A percentile compares a stretch with the other conserved stretches of the same genome.
phyloP scores from a whole-genome alignment of 2,797 vertebrate species.

The Halcyon smyrnensis region DNA sequence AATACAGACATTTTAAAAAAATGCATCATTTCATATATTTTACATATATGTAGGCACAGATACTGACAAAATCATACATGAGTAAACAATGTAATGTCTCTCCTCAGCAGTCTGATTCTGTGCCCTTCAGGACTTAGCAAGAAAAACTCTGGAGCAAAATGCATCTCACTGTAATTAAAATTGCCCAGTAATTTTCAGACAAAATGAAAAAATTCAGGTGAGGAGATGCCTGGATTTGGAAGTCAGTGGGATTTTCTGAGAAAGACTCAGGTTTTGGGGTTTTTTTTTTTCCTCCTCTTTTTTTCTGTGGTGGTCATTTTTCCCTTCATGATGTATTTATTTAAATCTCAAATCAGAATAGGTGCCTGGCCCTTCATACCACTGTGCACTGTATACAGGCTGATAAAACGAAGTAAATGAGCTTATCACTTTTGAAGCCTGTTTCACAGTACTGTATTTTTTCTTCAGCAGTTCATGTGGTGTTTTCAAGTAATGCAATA shows the following conservation, averaged over 20 bases:
- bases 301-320: neutral
- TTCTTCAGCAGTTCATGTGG: slow-evolving; percentile 44
- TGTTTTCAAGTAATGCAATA: slow-evolving; percentile 61
- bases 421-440: slow-evolving; percentile 55
- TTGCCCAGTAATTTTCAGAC: neutral
- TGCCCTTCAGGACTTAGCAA: neutral
- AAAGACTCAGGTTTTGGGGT: no score
- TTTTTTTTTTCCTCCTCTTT: neutral
- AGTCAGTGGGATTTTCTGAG: neutral
- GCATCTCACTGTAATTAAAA: slow-evolving; percentile 23
- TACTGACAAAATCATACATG: neutral
- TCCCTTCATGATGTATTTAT: neutral
- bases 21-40: neutral
- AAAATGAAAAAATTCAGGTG: neutral
- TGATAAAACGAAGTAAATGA: slow-evolving; percentile 59
- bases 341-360: slow-evolving; percentile 32
- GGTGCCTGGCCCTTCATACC: neutral
- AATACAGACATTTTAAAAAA: neutral
- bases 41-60: neutral
- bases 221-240: neutral
- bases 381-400: neutral
- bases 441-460: slow-evolving; percentile 22
- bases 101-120: neutral
- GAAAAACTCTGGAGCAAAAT: neutral
- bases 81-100: neutral